Conservation (phyloP, 30 jellyfish, hydroid and myxozoan genomes). For the Rhopilema esculentum region DNA sequence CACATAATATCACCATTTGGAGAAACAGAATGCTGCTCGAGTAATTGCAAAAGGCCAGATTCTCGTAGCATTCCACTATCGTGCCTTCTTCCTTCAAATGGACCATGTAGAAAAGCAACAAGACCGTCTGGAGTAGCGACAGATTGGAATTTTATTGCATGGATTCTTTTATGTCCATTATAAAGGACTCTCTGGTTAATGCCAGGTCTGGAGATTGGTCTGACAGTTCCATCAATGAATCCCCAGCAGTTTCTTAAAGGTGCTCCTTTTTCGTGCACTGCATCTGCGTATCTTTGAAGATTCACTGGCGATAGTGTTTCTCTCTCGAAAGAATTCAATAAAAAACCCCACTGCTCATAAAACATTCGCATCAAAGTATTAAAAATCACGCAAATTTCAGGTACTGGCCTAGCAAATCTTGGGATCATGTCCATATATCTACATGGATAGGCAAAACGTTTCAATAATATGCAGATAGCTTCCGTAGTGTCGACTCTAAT, state of each 20-base stretch:
- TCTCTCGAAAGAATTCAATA: no score
- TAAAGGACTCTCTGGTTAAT: constrained; percentile 6
- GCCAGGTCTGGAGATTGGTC: constrained; percentile 17
- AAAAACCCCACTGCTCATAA: no score
- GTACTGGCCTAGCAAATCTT: no score
- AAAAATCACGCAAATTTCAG: no score
- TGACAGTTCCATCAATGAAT: constrained; percentile 21
- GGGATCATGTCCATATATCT: no score
- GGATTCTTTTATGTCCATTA: constrained; percentile 18
- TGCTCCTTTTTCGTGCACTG: no score
- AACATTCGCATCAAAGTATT: no score
- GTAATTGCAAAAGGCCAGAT: constrained; percentile 1
- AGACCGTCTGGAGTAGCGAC: constrained; percentile 21
- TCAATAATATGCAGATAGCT: no score
- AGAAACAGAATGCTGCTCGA: neutral
- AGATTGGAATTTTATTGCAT: constrained; percentile 22
- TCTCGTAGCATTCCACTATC: constrained; percentile 33
- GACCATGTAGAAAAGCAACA: constrained; percentile 11
- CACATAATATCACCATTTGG: constrained; percentile 32
- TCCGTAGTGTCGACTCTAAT: no score
- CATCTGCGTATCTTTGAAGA: no score
- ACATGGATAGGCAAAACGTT: no score
- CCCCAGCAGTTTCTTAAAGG: constrained; percentile 36
- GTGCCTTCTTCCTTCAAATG: constrained; percentile 21
- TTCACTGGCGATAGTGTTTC: no score